Percentiles rank a stretch among this genome's conserved stretches.
These are phyloP conservation scores for Drosophila acutilabella DNA, from an alignment of 2,888 invertebrate genomes.

Conservation along the genomic window DNA sequence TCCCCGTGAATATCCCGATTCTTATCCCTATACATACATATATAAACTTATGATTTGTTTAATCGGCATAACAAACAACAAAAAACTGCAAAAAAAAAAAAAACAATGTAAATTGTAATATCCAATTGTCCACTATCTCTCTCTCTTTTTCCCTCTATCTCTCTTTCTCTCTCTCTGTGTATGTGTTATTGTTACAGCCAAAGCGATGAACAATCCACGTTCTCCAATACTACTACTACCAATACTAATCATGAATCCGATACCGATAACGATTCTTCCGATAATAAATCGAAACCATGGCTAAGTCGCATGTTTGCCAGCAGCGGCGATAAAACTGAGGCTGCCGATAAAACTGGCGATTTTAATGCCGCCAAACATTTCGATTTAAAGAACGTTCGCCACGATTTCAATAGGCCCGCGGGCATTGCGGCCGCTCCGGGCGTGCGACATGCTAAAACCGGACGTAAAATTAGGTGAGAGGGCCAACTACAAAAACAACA, in stretches of 20 bases:
- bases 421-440: constrained; percentile 83
- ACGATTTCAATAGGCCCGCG: constrained; percentile 85
- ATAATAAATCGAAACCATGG: constrained; percentile 83
- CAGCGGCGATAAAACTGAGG: constrained; percentile 35
- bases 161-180: constrained; percentile 70
- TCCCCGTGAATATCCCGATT: constrained; percentile 12
- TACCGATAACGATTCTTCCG: constrained; percentile 74
- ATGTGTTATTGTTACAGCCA: constrained; percentile 85
- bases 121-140: constrained; percentile 55
- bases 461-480: constrained; percentile 86
- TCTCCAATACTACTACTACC: constrained; percentile 78
- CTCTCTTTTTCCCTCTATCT: constrained; percentile 47
- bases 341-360: constrained; percentile 48
- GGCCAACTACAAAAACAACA: constrained; percentile 31
- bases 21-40: constrained; percentile 9
- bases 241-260: constrained; percentile 79
- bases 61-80: constrained; percentile 44
- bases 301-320: constrained; percentile 84
- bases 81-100: constrained; percentile 12
- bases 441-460: constrained; percentile 82
- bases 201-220: constrained; percentile 82
- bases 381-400: constrained; percentile 83
- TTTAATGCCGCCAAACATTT: constrained; percentile 83
- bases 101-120: constrained; percentile 31
- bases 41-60: constrained; percentile 21